phyloP scores from a whole-genome alignment of 2,113 vertebrate species.

The Benitochromis conjunctus region DNA sequence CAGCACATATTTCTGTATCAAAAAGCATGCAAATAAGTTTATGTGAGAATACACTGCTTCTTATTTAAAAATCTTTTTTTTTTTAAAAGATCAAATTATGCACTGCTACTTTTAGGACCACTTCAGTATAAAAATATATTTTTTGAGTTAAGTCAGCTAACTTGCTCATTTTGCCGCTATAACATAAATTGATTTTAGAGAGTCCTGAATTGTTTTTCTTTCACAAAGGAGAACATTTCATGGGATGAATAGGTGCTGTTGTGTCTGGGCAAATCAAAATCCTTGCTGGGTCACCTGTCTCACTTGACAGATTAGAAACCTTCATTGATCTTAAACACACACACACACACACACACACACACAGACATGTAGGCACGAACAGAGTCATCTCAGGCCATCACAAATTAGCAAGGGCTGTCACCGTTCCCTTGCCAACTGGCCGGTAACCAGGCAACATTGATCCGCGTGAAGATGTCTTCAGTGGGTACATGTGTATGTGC shows the following conservation, averaged over 20 bases:
- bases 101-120: background rate
- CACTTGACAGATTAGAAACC: constrained; percentile 28
- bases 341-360: accelerated
- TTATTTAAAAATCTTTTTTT: background rate
- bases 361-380: background rate
- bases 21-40: background rate
- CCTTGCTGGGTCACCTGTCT: constrained; percentile 29
- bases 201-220: background rate
- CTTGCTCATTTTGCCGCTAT: background rate
- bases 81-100: no score
- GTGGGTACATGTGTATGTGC: background rate
- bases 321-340: constrained; percentile 6
- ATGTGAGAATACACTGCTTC: background rate
- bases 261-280: constrained; percentile 17
- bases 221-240: background rate
- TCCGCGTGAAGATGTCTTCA: constrained; percentile 31
- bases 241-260: background rate
- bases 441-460: constrained; percentile 64
- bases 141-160: background rate
- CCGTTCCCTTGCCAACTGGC: constrained; percentile 63
- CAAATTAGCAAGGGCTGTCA: constrained; percentile 44
- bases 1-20: background rate
- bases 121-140: background rate
- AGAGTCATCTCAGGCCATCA: background rate
- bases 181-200: background rate